Conservation (phyloP, 2,113 vertebrate genomes). For the Leptosomus discolor region DNA sequence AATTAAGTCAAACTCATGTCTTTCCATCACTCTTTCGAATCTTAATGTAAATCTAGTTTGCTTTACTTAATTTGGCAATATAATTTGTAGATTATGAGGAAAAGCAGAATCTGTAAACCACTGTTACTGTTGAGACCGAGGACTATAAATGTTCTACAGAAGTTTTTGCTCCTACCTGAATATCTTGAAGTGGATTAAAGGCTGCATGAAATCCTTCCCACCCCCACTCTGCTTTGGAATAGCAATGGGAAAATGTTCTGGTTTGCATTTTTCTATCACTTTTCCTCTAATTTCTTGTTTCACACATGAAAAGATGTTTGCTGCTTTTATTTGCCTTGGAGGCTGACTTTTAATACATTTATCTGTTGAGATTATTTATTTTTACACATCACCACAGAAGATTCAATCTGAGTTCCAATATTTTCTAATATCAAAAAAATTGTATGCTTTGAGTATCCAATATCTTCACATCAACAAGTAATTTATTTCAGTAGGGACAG, state of each 20-base stretch:
- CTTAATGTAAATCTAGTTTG: conserved; percentile 32
- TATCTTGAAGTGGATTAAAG: not conserved
- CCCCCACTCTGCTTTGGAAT: not conserved
- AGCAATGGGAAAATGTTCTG: not conserved
- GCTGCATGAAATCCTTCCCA: not conserved
- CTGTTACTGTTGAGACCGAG: not conserved
- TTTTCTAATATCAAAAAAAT: conserved; percentile 39
- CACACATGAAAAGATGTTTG: conserved; percentile 42
- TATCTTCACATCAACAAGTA: conserved; percentile 35
- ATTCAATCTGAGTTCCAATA: not conserved
- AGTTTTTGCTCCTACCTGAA: not conserved
- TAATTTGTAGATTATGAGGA: conserved; percentile 32
- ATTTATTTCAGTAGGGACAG: conserved; percentile 38
- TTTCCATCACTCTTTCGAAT: conserved; percentile 9
- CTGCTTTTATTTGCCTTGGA: conserved; percentile 24
- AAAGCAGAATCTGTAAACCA: not conserved
- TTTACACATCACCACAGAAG: conserved; percentile 25
- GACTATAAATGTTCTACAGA: conserved; percentile 19
- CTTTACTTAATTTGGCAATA: conserved; percentile 51
- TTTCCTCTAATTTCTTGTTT: conserved; percentile 51
- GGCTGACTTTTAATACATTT: conserved; percentile 36
- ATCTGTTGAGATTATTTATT: conserved; percentile 36
- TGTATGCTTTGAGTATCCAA: conserved; percentile 7
- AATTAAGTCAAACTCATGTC: conserved; percentile 17
- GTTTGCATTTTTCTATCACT: conserved; percentile 31